Evolutionary conservation across 1,140 invertebrate genomes (phyloP).

Genomic region (Papilio dardanus): DNA sequence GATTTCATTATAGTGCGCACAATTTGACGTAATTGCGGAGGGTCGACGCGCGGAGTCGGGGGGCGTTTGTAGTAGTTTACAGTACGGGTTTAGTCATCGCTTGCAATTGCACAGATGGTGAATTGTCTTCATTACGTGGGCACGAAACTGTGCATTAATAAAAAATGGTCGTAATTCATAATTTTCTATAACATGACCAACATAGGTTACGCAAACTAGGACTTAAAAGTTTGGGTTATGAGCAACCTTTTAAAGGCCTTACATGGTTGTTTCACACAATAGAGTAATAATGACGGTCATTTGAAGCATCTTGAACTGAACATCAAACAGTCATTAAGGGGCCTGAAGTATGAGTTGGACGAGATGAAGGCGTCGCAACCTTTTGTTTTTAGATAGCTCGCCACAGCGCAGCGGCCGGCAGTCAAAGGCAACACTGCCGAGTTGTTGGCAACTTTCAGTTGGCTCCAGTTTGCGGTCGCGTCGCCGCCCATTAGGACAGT

Average conservation of each 20-base stretch:
- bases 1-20: slow-evolving; percentile 59
- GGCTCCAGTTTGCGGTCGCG: slow-evolving; percentile 59
- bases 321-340: slow-evolving; percentile 18
- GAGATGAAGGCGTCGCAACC: slow-evolving; percentile 2
- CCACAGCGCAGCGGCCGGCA: background rate
- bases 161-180: background rate
- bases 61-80: slow-evolving; percentile 48
- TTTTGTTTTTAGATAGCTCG: slow-evolving; percentile 30
- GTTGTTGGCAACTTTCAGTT: slow-evolving; percentile 70
- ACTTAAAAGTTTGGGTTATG: background rate
- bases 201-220: background rate
- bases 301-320: slow-evolving; percentile 9
- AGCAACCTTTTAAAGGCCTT: background rate
- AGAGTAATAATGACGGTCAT: background rate
- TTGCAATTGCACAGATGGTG: slow-evolving; percentile 24
- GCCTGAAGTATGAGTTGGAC: background rate
- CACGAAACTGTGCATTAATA: background rate
- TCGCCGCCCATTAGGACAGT: slow-evolving; percentile 58
- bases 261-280: background rate
- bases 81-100: background rate
- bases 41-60: slow-evolving; percentile 48
- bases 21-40: slow-evolving; percentile 50
- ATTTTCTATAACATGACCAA: background rate
- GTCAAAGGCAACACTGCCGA: slow-evolving; percentile 47
- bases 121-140: background rate